Evolutionary conservation across 2,797 vertebrate species (phyloP), one percentile per base, ranked within the genome.

Genomic region (Sebastes taczanowskii): DNA sequence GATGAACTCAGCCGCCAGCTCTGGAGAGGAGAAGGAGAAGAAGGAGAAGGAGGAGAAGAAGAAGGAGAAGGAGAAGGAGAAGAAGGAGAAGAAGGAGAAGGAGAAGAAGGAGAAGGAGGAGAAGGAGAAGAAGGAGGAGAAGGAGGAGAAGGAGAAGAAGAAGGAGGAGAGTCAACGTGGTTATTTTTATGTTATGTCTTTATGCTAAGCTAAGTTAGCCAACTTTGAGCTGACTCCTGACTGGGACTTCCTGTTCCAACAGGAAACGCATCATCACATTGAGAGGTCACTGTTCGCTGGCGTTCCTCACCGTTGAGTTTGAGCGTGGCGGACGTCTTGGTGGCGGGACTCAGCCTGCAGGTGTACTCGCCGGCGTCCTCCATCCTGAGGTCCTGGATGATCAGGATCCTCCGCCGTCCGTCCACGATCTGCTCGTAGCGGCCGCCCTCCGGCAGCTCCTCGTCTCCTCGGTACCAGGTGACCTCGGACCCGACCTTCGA

Each of bases 1-100:
- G 81, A 99, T 97, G 91, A 99, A 99, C 92, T 99, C 98, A 13
- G 98, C 98, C 20, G 98, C 97, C 88, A 99, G 95, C 93, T 99
- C 99, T 99, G 86, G 77, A 91, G 90, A 74, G 25, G 25, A 29
- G 29, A 5, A 27, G 27, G 0, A 27, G 27, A 1, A 27, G 27
- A 1, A 27, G 27, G 0, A 27, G 27, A 1, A 27, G 27, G 1
- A 27, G 27, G 4, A 27, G 27, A 1, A 27, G 27, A 1, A 5
- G 27, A 5, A 27, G 27, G 1, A 27, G 27, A 1, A 27, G 27
- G 1, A 27, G 27, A 1, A 27, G 27, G 1, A 27, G 27, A 1
- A 27, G 27, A 0, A 27, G 27, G 4, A 27, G 27, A 0, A 27
- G 27, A 1, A 27, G 27, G 1, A 27, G 27, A 1, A 27, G 27